Percentiles rank a stretch among this genome's conserved stretches.
Evolutionary conservation across 2,113 vertebrate species (phyloP).

Genomic region (Neogobius melanostomus): DNA sequence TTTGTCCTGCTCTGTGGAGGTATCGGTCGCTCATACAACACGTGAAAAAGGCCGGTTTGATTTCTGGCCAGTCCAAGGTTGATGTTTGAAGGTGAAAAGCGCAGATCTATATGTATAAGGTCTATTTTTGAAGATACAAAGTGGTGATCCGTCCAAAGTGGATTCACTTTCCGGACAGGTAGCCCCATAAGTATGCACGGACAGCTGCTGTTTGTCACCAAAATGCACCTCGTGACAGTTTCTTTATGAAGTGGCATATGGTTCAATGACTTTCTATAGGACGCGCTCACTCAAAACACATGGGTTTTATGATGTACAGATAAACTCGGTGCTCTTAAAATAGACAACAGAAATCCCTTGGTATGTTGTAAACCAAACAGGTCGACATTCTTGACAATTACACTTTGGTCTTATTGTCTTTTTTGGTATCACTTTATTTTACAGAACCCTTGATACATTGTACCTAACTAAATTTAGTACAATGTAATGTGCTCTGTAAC

Average conservation of each 20-base stretch:
- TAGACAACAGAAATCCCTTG: neutral
- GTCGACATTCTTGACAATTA: no score
- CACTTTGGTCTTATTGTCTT: neutral
- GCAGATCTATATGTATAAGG: constrained; percentile 40
- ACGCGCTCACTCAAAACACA: constrained; percentile 54
- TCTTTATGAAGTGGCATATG: constrained; percentile 63
- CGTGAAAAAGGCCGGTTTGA: constrained; percentile 36
- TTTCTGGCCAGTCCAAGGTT: constrained; percentile 54
- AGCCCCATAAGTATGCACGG: constrained; percentile 65
- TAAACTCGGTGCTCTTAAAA: neutral
- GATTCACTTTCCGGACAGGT: constrained; percentile 44
- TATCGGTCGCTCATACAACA: constrained; percentile 41
- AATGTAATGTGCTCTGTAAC: no score
- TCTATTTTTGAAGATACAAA: constrained; percentile 52
- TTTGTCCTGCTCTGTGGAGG: constrained; percentile 21
- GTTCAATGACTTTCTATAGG: constrained; percentile 68
- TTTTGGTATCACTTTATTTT: neutral
- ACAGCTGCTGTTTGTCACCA: constrained; percentile 71
- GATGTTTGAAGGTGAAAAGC: constrained; percentile 61
- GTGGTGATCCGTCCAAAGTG: constrained; percentile 47
- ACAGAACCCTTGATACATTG: no score
- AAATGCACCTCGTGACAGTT: constrained; percentile 61
- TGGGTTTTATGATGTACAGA: constrained; percentile 27
- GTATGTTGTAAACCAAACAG: neutral
- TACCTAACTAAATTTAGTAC: no score